Evolutionary conservation across 2,113 vertebrate genomes (phyloP).

Genomic region (Toxotes jaculatrix): DNA sequence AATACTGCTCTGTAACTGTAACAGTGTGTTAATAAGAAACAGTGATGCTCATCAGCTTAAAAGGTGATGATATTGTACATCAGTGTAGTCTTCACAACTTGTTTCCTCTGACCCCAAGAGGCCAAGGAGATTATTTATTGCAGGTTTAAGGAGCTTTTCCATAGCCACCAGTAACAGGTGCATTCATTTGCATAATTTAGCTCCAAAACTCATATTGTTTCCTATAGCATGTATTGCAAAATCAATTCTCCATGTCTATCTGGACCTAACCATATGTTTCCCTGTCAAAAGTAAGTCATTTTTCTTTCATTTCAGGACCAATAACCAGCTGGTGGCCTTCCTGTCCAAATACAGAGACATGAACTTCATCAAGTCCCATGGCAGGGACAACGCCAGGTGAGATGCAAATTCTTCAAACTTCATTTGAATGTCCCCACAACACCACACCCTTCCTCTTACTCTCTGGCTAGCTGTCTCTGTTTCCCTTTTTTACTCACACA

Average conservation of each 20-base stretch:
- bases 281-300: constrained; percentile 36
- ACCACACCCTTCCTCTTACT: not conserved
- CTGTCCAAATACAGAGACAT: constrained; percentile 95
- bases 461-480: not conserved
- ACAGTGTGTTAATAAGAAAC: too few species aligned
- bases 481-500: constrained; percentile 20
- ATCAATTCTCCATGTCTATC: constrained; percentile 14
- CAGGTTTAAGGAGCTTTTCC: not conserved
- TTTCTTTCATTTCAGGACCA: constrained; percentile 86
- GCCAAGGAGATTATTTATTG: not conserved
- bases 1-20: too few species aligned
- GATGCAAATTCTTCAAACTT: constrained; percentile 18
- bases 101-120: not conserved
- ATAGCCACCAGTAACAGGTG: not conserved
- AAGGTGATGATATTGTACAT: not conserved
- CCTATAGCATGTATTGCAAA: constrained; percentile 7
- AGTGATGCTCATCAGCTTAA: too few species aligned
- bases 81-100: not conserved
- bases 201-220: constrained; percentile 17
- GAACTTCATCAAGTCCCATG: constrained; percentile 99
- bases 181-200: constrained; percentile 25
- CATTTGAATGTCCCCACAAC: constrained; percentile 25
- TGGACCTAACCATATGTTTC: constrained; percentile 31
- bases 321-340: constrained; percentile 96
- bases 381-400: constrained; percentile 97